Base-by-base conservation (phyloP, 1,140 invertebrate species). In the Platorchestia sp. region DNA sequence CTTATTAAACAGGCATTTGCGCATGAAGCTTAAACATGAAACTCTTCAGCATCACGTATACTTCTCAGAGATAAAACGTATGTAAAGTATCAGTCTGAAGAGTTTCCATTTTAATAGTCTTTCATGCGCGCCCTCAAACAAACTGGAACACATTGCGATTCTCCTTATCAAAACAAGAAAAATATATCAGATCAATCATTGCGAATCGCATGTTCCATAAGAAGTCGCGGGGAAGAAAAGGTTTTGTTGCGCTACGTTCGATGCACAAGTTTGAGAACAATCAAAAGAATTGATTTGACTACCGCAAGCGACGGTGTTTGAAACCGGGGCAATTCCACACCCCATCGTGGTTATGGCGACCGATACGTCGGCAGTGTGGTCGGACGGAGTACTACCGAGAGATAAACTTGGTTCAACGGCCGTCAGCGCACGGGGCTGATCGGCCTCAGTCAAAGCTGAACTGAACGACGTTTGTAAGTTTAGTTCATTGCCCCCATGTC, bases 231-330 rank as follows among this genome's bases (percentile, higher is more conserved):
- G 91, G 45, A 93, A 93, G 45, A 93, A 93, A 44, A 47, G 45
- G 91, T 93, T 93, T 45, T 93, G 91, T n/a, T 45, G 43, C 36
- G 91, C 91, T 75, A 36, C 59, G 44, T 93, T 93, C 40, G 91
- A 93, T 14, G 45, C 41, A 45, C 43, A 93, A 93, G 45, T 47
- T 47, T 93, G 91, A n/a, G 43, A 45, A 93, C 44, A 44, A 47
- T 45, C 45, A 93, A 45, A 93, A 10, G 91, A 93, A 7, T 93
- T 44, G 91, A 45, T n/a, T 45, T 93, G 91, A 93, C 91, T 45
- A 6, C 10, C 45, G 47, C 45, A 40, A 44, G 41, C 45, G 87
- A 89, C 36, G 87, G 43, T 89, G 27, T 41, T 42, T 14, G n/a
- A 41, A 14, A 41, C 41, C 86, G 41, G 36, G 16, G 16, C 14